Percentiles rank a stretch among this genome's conserved stretches.
Conservation (phyloP, 2,888 invertebrate species). For the Caenorhabditis zanzibari region DNA sequence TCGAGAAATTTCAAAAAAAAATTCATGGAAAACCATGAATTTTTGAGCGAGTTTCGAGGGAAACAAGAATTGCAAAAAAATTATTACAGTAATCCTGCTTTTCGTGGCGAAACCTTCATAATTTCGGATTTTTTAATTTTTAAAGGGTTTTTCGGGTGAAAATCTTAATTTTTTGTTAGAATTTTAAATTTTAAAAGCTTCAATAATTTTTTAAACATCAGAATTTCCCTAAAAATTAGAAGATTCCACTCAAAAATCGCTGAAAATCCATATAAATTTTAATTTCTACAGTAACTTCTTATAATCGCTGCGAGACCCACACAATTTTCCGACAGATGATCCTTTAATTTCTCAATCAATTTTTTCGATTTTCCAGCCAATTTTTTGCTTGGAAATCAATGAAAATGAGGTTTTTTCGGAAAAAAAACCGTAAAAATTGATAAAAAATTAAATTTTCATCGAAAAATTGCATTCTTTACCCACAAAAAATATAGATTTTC, state of each 20-base stretch:
- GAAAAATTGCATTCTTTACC: neutral
- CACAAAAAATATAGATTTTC: no score
- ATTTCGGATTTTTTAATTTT: neutral
- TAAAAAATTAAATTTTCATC: neutral
- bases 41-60: neutral
- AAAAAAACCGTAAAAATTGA: no score
- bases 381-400: no score
- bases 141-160: neutral
- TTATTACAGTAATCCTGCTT: neutral
- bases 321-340: neutral
- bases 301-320: neutral
- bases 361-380: neutral
- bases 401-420: neutral
- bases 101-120: neutral
- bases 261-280: neutral
- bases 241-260: neutral
- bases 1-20: neutral
- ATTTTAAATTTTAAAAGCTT: neutral
- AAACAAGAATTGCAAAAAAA: neutral
- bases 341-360: neutral
- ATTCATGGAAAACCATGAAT: neutral
- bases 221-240: neutral
- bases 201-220: neutral
- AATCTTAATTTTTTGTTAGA: neutral
- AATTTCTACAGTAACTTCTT: neutral